Evolutionary conservation across 92 coral and sea anemone species (phyloP), one percentile per base, ranked within the genome.

Genomic region (Actinernus sp.): DNA sequence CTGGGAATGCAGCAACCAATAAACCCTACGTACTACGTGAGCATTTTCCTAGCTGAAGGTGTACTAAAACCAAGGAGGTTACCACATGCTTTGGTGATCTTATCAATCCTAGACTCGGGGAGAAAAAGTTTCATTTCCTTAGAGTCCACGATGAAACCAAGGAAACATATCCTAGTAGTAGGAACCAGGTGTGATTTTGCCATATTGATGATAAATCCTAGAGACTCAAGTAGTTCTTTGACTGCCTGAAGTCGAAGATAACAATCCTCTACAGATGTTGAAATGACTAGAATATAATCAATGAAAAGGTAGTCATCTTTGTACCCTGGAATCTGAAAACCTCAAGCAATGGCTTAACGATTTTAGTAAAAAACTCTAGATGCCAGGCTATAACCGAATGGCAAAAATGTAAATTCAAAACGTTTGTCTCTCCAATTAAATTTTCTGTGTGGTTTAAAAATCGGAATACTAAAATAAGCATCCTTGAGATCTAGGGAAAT

Each of bases 111-210:
- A 8, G 23, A 40, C 1, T 29, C 55, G 16, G 79, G 85, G 6
- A 78, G 69, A 11, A 25, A 72, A 0, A 70, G 1, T 20, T 32
- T 78, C 85, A 70, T 68, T 70, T 8, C 0, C 2, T 49, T 28
- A 14, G 79, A 78, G 26, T 78, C 70, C 1, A 78, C 49, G 13
- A 67, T 39, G 34, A 78, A 78, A 34, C 78, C 85, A 17, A 71
- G 39, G 48, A 24, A 58, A 20, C 3, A 13, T 10, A 71, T 71
- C 30, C 44, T 26, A 33, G 28, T 71, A 25, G 30, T 58, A 2
- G 79, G 71, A 2, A 19, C 7, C 7, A 71, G 41, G 8, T 59
- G 55, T 24, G 60, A 71, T 23, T 71, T 71, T 3, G 31, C 51
- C 3, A 22, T 51, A 69, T 57, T 43, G 13, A 69, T 28, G 2